phyloP scores from a whole-genome alignment of 64 coral and sea anemone species.

The Pocillopora damicornis region DNA sequence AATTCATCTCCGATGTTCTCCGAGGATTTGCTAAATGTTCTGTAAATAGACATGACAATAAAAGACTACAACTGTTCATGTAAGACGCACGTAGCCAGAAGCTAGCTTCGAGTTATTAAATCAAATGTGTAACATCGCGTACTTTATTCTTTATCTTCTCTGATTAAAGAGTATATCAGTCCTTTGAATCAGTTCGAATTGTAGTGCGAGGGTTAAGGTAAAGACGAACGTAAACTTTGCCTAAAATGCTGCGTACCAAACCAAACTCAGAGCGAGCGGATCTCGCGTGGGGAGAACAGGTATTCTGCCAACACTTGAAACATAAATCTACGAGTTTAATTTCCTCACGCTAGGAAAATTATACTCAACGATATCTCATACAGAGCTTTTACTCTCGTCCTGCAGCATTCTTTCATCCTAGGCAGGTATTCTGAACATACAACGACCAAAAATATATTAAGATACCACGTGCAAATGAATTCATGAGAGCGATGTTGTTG shows the following conservation, averaged over 20 bases:
- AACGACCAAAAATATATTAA: conserved; percentile 23
- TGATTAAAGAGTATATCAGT: neutral
- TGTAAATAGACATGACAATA: conserved; percentile 33
- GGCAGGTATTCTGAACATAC: neutral
- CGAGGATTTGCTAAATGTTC: conserved; percentile 42
- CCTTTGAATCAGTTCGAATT: neutral
- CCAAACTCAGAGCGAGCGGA: neutral
- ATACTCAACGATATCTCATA: neutral
- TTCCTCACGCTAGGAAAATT: conserved; percentile 24
- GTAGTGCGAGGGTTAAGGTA: neutral
- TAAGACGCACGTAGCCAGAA: conserved; percentile 4
- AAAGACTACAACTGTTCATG: neutral
- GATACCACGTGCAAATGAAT: conserved; percentile 29
- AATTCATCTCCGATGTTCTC: conserved; percentile 35
- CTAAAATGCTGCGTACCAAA: conserved; percentile 8
- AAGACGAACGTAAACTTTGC: neutral
- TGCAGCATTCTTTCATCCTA: neutral
- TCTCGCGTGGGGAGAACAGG: conserved; percentile 26
- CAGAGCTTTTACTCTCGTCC: neutral
- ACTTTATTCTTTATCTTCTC: neutral
- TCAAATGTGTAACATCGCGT: neutral
- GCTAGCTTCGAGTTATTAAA: neutral
- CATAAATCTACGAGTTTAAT: conserved; percentile 28
- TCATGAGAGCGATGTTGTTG: conserved; percentile 10
- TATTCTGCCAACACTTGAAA: conserved; percentile 16